Percentiles rank a stretch among this genome's conserved stretches.
Evolutionary conservation across 2,113 vertebrate species (phyloP).

Genomic region (Diphyllodes magnificus): DNA sequence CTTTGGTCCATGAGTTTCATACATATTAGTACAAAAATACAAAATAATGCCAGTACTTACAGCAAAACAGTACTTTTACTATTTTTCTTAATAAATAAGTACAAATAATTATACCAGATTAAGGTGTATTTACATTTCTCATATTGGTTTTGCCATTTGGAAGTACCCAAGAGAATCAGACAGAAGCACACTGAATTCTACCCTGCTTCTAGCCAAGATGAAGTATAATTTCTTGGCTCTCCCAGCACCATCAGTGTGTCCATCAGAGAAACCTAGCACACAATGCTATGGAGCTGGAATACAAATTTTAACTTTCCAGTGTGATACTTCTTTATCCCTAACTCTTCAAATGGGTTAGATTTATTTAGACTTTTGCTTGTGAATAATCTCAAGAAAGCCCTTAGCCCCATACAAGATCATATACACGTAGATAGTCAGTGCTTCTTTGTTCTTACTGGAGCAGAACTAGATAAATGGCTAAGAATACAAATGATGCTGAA

Average conservation of each 20-base stretch:
- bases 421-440: not conserved
- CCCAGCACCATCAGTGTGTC: not conserved
- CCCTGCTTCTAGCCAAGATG: not conserved
- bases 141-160: not conserved
- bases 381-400: not conserved
- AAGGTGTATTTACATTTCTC: not conserved
- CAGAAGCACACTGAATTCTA: not conserved
- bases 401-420: not conserved
- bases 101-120: not conserved
- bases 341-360: not conserved
- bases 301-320: not conserved
- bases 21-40: not conserved
- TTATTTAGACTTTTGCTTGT: not conserved
- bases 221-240: not conserved
- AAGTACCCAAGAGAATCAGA: not conserved
- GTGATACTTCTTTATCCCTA: not conserved
- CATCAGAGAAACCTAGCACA: not conserved
- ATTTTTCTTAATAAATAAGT: not conserved
- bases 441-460: not conserved
- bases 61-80: not conserved
- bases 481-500: not conserved
- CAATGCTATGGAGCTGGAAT: rapidly evolving
- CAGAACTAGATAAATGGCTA: not conserved
- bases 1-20: not conserved
- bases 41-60: not conserved